phyloP scores from a whole-genome alignment of 2,888 invertebrate genomes.

The Ormia ochracea region DNA sequence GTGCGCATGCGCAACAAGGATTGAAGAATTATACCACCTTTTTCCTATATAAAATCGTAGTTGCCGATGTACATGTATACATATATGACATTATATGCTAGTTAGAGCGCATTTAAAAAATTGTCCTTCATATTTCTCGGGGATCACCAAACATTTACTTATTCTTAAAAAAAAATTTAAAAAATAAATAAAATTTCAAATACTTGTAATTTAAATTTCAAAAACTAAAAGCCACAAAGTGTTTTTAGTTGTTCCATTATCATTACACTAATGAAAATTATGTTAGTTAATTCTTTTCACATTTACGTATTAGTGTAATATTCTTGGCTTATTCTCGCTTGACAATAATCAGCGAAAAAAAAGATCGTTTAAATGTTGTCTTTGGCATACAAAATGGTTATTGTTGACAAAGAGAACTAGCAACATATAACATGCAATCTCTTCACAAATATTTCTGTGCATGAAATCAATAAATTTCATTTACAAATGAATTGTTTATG shows the following conservation, averaged over 20 bases:
- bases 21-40: not conserved
- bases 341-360: not conserved
- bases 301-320: not conserved
- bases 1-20: not conserved
- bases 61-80: not conserved
- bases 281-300: not conserved
- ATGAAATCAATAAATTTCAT: conserved; percentile 43
- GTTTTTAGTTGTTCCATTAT: no score
- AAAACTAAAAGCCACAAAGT: no score
- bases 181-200: not conserved
- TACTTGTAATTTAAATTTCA: no score
- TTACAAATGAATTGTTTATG: conserved; percentile 40
- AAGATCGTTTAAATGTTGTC: not conserved
- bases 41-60: conserved; percentile 10
- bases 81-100: no score
- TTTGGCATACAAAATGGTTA: conserved; percentile 14
- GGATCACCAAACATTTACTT: not conserved
- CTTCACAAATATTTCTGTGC: conserved; percentile 10
- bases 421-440: conserved; percentile 4
- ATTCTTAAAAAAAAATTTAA: no score
- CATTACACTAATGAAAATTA: not conserved
- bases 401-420: not conserved
- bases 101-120: no score
- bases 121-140: no score
- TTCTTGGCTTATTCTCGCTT: no score